Base-by-base conservation (phyloP, 2,888 invertebrate genomes). In the Gari tellinella region DNA sequence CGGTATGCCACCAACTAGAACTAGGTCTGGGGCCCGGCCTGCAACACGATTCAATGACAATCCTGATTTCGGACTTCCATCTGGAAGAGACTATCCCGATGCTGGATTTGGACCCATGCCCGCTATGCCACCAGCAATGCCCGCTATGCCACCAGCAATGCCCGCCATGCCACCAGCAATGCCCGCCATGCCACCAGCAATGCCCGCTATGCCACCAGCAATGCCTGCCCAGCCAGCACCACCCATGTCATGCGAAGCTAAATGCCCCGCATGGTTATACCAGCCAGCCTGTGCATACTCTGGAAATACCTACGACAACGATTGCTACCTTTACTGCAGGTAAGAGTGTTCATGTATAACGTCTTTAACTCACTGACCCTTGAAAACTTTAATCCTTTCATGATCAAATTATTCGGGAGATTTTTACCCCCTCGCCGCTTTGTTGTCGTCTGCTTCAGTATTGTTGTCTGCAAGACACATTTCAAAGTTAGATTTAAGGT, bases 221-320 rank as follows among this genome's bases (percentile, higher is more conserved):
- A 8, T 19, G 12, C 2, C 31, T 19, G 1, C 17, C 15, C 17
- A 17, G 17, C 17, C 52, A 19, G 4, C 45, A 10, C 12, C 10
- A 23, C 19, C 46, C 7, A 8, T 41, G 48, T 37, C 40, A 51
- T 66, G 72, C 41, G 26, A 56, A 15, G 48, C 41, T 41, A 43
- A 51, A 15, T 67, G 53, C n/a, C 23, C 45, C n/a, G 43, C 45
- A n/a, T 37, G 45, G 15, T 12, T 5, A 7, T 56, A 45, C 53
- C 38, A 45, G 19, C 67, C 67, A n/a, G 67, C 67, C 10, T 72
- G 72, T 17, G 45, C 58, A 15, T 48, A 62, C 12, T 43, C 53
- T 23, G 72, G 67, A 25, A 67, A 66, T 38, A 62, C 62, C 26
- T 72, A 72, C 21, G 72, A 67, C 41, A 72, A 67, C 41, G 62